These are phyloP conservation scores for Brachyrhaphis roseni DNA, from an alignment of 2,797 vertebrate species.

Conservation along the genomic window DNA sequence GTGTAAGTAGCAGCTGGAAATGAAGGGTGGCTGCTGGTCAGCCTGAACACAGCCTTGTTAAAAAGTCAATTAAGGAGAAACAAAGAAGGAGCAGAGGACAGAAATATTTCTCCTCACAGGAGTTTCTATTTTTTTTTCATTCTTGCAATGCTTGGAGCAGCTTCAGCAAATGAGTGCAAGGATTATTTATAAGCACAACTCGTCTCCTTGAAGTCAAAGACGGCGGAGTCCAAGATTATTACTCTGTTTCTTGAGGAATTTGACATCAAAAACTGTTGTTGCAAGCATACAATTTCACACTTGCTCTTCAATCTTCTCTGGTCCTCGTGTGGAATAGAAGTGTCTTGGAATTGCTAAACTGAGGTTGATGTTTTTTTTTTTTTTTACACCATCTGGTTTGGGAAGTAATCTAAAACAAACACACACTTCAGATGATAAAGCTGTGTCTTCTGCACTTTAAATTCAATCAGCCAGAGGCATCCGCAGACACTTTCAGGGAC, in stretches of 20 bases:
- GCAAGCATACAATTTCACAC: constrained; percentile 47
- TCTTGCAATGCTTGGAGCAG: constrained; percentile 36
- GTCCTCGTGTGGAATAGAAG: constrained; percentile 17
- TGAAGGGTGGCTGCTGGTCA: constrained; percentile 61
- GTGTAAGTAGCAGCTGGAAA: constrained; percentile 39
- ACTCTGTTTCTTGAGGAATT: constrained; percentile 44
- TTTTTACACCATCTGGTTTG: constrained; percentile 18
- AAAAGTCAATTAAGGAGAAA: constrained; percentile 83
- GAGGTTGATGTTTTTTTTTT: neutral
- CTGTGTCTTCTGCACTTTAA: constrained; percentile 29
- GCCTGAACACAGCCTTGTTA: constrained; percentile 75
- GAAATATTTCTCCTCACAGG: constrained; percentile 55
- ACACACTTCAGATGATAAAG: constrained; percentile 22
- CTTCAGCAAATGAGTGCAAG: constrained; percentile 43
- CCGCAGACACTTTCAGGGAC: constrained; percentile 12
- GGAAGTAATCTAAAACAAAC: constrained; percentile 46
- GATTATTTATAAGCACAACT: constrained; percentile 61
- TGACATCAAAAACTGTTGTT: constrained; percentile 41
- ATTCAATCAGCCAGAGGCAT: constrained; percentile 27
- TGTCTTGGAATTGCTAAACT: constrained; percentile 20
- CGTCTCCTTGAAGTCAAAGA: constrained; percentile 43
- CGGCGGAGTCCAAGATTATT: constrained; percentile 51
- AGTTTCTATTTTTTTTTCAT: constrained; percentile 25
- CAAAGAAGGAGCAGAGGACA: constrained; percentile 53
- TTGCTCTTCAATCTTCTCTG: constrained; percentile 30